Conservation (phyloP, 2,888 invertebrate species). For the Eristalis intricaria region DNA sequence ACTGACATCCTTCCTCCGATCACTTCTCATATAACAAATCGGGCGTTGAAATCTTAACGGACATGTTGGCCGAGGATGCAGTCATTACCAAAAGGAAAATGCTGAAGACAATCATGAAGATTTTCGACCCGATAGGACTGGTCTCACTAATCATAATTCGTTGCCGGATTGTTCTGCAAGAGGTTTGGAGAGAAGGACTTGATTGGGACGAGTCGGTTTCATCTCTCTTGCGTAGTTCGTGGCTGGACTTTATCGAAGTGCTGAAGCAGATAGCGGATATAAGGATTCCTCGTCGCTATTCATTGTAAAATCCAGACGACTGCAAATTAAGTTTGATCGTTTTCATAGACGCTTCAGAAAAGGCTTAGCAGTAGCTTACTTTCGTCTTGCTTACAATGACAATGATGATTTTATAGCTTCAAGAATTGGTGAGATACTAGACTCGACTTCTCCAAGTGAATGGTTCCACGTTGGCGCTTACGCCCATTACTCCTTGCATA, state of each 20-base stretch:
- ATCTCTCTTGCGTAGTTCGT: no score
- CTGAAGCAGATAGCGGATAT: background rate
- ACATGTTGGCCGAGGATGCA: no score
- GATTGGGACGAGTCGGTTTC: background rate
- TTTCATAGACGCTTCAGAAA: background rate
- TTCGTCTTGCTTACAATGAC: background rate
- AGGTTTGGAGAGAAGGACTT: no score
- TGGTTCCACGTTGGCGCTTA: constrained; percentile 12
- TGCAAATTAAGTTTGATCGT: constrained; percentile 2
- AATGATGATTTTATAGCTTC: constrained; percentile 7
- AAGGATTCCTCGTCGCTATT: constrained; percentile 6
- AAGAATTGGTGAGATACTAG: constrained; percentile 13
- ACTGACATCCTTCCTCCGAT: no score
- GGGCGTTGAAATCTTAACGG: background rate
- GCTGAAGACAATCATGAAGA: no score
- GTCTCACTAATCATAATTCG: no score
- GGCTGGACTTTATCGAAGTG: no score
- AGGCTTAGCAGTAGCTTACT: no score
- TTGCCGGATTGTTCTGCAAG: no score
- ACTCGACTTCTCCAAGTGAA: constrained; percentile 8
- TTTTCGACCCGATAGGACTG: no score
- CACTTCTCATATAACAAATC: no score
- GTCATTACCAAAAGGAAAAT: no score
- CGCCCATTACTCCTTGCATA: background rate
- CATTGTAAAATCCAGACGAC: background rate